phyloP scores from a whole-genome alignment of 2,797 vertebrate species.

The Tenualosa thibaudeaui region DNA sequence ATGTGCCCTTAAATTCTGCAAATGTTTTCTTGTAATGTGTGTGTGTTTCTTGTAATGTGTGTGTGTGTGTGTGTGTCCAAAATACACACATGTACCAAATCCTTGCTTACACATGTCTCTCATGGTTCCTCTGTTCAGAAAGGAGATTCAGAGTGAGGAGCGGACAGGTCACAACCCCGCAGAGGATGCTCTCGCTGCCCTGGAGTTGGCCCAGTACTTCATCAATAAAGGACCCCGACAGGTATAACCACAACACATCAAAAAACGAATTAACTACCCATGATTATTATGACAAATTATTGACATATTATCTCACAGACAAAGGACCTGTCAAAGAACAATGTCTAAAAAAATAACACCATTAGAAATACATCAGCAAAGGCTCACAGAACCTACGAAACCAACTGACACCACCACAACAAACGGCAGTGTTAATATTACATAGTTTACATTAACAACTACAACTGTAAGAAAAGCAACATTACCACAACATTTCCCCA shows the following conservation, averaged over 20 bases:
- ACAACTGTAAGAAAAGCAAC: neutral
- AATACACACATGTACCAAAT: neutral
- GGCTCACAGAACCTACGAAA: no score
- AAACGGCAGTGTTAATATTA: neutral
- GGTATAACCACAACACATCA: constrained; percentile 62
- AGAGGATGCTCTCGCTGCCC: constrained; percentile 83
- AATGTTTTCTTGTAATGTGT: constrained; percentile 3
- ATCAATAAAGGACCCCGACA: constrained; percentile 81
- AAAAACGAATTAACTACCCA: neutral
- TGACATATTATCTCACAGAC: no score
- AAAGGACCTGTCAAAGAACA: no score
- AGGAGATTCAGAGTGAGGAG: constrained; percentile 78
- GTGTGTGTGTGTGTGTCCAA: constrained; percentile 29
- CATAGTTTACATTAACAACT: neutral
- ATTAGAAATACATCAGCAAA: no score
- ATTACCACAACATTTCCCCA: no score
- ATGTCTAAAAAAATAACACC: no score
- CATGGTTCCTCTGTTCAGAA: constrained; percentile 65
- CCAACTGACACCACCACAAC: no score
- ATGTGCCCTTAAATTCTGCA: neutral
- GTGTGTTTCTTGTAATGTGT: constrained; percentile 26
- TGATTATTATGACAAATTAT: neutral
- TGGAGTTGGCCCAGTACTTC: constrained; percentile 87
- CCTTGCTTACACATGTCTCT: neutral
- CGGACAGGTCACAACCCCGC: constrained; percentile 79